Conservation (phyloP, 2,113 vertebrate species). For the Hassar affinis region DNA sequence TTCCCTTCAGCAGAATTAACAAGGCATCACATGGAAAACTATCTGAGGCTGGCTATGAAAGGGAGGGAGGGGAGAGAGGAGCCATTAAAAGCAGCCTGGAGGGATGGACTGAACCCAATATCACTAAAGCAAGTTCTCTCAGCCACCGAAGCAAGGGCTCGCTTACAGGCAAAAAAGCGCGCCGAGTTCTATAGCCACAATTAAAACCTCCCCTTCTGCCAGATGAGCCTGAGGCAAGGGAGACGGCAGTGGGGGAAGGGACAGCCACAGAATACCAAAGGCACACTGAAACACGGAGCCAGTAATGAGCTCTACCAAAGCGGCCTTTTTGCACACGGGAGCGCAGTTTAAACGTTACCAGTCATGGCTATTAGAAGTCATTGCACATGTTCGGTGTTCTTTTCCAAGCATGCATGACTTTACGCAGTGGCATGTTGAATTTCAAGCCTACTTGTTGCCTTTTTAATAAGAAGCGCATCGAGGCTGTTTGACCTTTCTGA, state of each 20-base stretch:
- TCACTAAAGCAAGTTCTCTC: slow-evolving; percentile 87
- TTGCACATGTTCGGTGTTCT: background rate
- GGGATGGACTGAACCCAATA: slow-evolving; percentile 98
- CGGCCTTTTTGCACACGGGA: slow-evolving; percentile 5
- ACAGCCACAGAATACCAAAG: slow-evolving; percentile 98
- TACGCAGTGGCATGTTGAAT: background rate
- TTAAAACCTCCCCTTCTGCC: slow-evolving; percentile 99
- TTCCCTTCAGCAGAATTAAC: slow-evolving; percentile 99
- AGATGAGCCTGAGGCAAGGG: slow-evolving; percentile 76
- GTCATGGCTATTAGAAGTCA: background rate
- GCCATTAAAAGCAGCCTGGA: slow-evolving; percentile 98
- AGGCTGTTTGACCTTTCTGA: background rate
- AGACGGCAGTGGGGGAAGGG: slow-evolving; percentile 56
- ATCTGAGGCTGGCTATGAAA: slow-evolving; percentile 92
- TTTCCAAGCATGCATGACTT: background rate
- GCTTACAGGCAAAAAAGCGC: slow-evolving; percentile 89
- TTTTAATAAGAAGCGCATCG: background rate
- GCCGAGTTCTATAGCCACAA: slow-evolving; percentile 98
- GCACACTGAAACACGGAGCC: slow-evolving; percentile 99
- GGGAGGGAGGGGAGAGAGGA: slow-evolving; percentile 65
- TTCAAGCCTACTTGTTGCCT: slow-evolving; percentile 21
- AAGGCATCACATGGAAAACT: slow-evolving; percentile 99
- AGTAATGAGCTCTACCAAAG: slow-evolving; percentile 83
- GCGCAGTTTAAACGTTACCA: slow-evolving; percentile 35
- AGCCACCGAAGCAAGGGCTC: slow-evolving; percentile 93